Conservation (phyloP, 2,113 vertebrate species). For the Peromyscus maniculatus region DNA sequence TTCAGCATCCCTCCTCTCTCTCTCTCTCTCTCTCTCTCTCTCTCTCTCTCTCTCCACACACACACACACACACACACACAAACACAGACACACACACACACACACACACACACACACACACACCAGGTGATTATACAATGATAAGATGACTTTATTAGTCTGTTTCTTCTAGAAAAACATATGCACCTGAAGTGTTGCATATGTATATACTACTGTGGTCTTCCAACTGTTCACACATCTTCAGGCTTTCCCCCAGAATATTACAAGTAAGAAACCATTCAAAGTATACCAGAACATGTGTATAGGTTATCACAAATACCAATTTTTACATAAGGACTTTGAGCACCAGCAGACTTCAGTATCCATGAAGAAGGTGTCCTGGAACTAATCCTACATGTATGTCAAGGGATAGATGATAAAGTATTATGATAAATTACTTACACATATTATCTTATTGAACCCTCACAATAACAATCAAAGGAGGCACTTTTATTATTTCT, state of each 20-base stretch:
- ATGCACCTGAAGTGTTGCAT: not conserved
- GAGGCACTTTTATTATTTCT: not conserved
- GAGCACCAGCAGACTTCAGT: not conserved
- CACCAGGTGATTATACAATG: not conserved
- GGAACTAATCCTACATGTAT: not conserved
- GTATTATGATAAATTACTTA: not conserved
- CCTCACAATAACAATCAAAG: not conserved
- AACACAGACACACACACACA: not conserved
- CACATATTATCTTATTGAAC: not conserved
- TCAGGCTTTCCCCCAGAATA: not conserved
- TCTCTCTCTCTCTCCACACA: not conserved
- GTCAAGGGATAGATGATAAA: not conserved
- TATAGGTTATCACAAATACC: not conserved
- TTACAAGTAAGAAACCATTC: not conserved
- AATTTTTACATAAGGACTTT: not conserved
- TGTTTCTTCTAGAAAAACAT: not conserved
- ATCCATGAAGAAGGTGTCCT: not conserved
- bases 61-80: too few relatives aligned
- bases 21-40: not conserved
- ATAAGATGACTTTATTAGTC: not conserved
- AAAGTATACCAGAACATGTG: not conserved
- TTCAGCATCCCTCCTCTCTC: not conserved
- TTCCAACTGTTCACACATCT: not conserved
- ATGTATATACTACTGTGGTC: not conserved
- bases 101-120: not conserved